Evolutionary conservation across 2,888 invertebrate genomes (phyloP).

Genomic region (Lepidochitona cinerea): DNA sequence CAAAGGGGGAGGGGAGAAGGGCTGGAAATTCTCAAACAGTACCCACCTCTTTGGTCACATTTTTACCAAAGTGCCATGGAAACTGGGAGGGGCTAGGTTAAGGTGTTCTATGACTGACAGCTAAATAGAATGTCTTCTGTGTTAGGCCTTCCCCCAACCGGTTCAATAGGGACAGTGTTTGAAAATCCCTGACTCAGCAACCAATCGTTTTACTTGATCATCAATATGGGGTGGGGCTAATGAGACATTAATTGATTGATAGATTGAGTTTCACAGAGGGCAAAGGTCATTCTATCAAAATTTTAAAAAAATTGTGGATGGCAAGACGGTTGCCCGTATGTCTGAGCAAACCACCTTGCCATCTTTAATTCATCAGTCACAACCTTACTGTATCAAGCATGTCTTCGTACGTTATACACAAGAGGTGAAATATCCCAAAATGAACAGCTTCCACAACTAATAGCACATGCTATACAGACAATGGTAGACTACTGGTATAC

Average conservation of each 20-base stretch:
- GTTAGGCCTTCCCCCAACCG: not conserved
- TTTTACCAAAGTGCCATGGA: too few relatives aligned
- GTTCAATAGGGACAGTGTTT: not conserved
- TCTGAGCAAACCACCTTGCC: not conserved
- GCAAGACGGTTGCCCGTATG: conserved; percentile 28
- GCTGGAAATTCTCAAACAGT: too few relatives aligned
- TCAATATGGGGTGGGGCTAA: not conserved
- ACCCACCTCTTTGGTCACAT: too few relatives aligned
- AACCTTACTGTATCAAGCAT: too few relatives aligned
- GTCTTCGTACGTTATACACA: too few relatives aligned
- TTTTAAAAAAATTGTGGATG: conserved; percentile 50
- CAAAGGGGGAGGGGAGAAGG: not conserved
- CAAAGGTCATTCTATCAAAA: conserved; percentile 52
- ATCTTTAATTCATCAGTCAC: not conserved
- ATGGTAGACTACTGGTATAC: too few relatives aligned
- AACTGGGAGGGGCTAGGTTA: not conserved
- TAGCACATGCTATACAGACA: too few relatives aligned
- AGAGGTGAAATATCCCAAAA: too few relatives aligned
- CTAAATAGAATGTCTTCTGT: not conserved
- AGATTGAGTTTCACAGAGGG: conserved; percentile 22
- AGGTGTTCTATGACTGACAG: not conserved
- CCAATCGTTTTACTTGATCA: not conserved
- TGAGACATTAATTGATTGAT: not conserved
- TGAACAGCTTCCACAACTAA: too few relatives aligned
- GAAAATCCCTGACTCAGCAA: not conserved